These are phyloP conservation scores for Troides helena DNA, from an alignment of 2,888 invertebrate species.

Conservation along the genomic window DNA sequence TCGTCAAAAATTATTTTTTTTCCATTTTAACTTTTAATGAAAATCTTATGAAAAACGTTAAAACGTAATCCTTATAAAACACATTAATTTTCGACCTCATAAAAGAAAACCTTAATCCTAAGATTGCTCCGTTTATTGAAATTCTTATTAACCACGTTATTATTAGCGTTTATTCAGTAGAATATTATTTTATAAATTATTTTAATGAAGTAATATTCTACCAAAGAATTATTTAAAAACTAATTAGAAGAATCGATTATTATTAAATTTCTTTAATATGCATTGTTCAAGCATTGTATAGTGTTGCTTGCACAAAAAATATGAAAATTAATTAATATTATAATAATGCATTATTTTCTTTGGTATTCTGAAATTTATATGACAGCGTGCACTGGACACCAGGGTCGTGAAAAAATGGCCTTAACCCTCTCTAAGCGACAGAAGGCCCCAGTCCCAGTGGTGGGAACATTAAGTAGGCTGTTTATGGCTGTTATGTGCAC, in stretches of 20 bases:
- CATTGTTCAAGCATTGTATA: constrained; percentile 21
- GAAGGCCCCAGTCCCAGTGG: too few relatives aligned
- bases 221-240: neutral
- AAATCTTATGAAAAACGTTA: constrained; percentile 1
- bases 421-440: too few relatives aligned
- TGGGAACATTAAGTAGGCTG: too few relatives aligned
- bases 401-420: too few relatives aligned
- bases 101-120: constrained; percentile 2
- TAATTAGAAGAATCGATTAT: neutral
- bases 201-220: neutral
- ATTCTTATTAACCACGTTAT: neutral
- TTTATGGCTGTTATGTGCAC: too few relatives aligned
- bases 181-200: neutral
- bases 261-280: neutral
- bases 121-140: constrained; percentile 1
- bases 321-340: neutral
- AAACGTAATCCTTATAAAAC: neutral
- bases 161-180: neutral
- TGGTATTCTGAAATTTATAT: constrained; percentile 11
- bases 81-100: neutral
- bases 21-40: neutral
- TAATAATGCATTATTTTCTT: constrained; percentile 12
- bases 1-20: neutral
- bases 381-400: neutral
- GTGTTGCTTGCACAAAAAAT: constrained; percentile 23